These are phyloP conservation scores for Drosophila stalkeri DNA, from an alignment of 2,888 invertebrate genomes.

Conservation along the genomic window DNA sequence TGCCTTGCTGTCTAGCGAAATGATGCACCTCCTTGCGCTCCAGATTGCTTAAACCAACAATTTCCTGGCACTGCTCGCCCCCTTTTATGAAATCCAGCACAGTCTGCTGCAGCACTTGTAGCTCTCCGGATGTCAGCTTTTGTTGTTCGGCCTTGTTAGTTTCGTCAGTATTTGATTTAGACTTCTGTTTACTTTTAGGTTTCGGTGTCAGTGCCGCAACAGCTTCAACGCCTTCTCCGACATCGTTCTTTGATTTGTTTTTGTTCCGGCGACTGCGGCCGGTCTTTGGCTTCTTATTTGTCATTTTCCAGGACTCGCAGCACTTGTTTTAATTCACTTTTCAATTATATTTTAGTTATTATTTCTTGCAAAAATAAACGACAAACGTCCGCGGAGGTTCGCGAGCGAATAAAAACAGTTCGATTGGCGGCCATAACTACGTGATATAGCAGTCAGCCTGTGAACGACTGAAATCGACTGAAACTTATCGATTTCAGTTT, in stretches of 20 bases:
- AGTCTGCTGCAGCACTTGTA: slow-evolving; percentile 43
- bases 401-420: not conserved
- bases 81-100: slow-evolving; percentile 71
- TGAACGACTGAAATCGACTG: not conserved
- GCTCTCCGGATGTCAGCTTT: slow-evolving; percentile 10
- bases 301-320: not conserved
- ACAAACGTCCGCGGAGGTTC: not conserved
- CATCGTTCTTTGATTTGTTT: not conserved
- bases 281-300: slow-evolving; percentile 11
- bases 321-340: not conserved
- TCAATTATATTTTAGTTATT: no score
- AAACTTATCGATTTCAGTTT: not conserved
- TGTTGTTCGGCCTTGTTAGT: not conserved
- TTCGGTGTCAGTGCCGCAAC: not conserved
- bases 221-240: no score
- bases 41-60: slow-evolving; percentile 56
- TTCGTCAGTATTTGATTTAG: slow-evolving; percentile 8
- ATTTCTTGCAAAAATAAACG: not conserved
- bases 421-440: not conserved
- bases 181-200: slow-evolving; percentile 18
- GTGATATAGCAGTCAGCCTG: slow-evolving; percentile 5
- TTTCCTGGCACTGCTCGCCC: slow-evolving; percentile 43
- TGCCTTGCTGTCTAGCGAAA: slow-evolving; percentile 64
- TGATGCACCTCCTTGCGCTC: slow-evolving; percentile 76
- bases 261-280: slow-evolving; percentile 14